phyloP scores from a whole-genome alignment of 2,113 vertebrate species.

The Vicugna pacos region DNA sequence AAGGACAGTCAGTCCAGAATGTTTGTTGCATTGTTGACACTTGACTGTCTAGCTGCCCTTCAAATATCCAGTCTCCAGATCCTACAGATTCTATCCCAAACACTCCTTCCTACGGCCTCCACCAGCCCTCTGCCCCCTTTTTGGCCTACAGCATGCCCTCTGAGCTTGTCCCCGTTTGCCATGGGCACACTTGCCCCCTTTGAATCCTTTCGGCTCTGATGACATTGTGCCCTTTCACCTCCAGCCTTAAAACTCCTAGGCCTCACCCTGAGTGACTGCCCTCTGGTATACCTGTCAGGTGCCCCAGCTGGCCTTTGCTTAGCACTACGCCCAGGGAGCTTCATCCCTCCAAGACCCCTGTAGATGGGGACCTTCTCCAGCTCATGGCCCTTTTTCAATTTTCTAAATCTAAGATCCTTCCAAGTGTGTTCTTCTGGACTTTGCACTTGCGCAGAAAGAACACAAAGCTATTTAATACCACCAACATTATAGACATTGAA shows the following conservation, averaged over 20 bases:
- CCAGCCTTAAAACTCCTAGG: neutral
- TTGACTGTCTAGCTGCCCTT: neutral
- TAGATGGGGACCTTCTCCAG: neutral
- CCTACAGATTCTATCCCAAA: too few relatives aligned
- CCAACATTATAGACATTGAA: neutral
- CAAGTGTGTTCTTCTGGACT: neutral
- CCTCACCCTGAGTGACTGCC: too few relatives aligned
- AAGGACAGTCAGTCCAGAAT: neutral
- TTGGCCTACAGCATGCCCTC: neutral
- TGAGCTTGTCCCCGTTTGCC: rapidly evolving
- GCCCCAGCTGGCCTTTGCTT: neutral
- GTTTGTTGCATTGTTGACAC: neutral
- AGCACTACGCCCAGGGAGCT: neutral
- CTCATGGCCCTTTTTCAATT: neutral
- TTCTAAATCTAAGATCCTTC: neutral
- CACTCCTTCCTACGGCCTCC: neutral
- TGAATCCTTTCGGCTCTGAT: rapidly evolving
- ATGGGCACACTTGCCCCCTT: neutral
- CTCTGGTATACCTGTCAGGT: neutral
- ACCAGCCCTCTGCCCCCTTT: rapidly evolving
- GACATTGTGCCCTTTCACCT: neutral
- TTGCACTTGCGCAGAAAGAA: neutral
- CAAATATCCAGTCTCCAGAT: neutral
- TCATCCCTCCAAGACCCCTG: neutral
- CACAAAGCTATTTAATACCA: neutral